Evolutionary conservation across 1,140 invertebrate genomes (phyloP).

Genomic region (Scaptodrosophila lebanonensis): DNA sequence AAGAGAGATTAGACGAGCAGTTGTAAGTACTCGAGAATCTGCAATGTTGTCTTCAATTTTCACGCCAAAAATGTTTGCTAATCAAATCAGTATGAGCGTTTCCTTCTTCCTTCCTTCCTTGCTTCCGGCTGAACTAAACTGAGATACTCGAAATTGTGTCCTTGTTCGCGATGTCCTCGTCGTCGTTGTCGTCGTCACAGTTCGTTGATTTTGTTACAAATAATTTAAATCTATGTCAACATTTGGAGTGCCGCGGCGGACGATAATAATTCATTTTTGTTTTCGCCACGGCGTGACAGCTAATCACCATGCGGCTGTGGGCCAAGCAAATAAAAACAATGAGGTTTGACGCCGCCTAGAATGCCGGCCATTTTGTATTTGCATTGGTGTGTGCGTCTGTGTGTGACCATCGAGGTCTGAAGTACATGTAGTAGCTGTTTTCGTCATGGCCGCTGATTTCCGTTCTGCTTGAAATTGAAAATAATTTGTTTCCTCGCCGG

Average conservation of each 20-base stretch:
- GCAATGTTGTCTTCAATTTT: too few species aligned
- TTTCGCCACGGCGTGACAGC: conserved; percentile 58
- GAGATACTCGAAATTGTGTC: too few species aligned
- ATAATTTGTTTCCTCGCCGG: conserved; percentile 1
- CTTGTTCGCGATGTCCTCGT: too few species aligned
- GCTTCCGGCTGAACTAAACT: too few species aligned
- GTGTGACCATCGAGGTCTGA: too few species aligned
- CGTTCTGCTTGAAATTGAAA: conserved; percentile 36
- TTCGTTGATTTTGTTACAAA: conserved; percentile 69
- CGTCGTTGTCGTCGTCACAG: conserved; percentile 29
- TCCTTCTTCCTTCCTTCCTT: too few species aligned
- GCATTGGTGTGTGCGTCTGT: too few species aligned
- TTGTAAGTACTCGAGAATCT: too few species aligned
- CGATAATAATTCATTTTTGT: conserved; percentile 72
- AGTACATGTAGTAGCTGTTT: conserved; percentile 42
- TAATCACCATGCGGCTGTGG: conserved; percentile 45
- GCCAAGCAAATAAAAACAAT: conserved; percentile 5
- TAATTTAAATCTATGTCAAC: conserved; percentile 73
- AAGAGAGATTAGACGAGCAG: conserved; percentile 13
- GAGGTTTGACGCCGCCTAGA: too few species aligned
- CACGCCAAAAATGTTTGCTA: too few species aligned
- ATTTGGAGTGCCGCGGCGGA: conserved; percentile 45
- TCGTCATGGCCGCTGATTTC: conserved; percentile 64
- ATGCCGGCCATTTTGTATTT: too few species aligned
- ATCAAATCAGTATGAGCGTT: too few species aligned